Evolutionary conservation across 2,888 invertebrate species (phyloP), one percentile per base, ranked within the genome.

Genomic region (Tinea semifulvella): DNA sequence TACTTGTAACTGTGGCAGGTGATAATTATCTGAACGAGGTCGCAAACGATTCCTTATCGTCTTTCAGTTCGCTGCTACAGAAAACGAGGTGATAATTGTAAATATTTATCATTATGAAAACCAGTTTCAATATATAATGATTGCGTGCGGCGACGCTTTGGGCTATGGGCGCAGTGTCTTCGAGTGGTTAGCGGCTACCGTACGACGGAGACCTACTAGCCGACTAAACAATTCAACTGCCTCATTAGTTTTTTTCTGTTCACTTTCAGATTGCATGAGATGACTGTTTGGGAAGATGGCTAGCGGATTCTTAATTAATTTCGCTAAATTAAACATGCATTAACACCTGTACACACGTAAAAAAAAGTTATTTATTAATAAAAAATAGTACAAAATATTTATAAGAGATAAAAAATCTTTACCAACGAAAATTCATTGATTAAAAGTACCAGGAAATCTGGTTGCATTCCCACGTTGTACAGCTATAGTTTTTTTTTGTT

Each of bases 161-260:
- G 13, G 40, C 22, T 40, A 40, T 7, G 40, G n/a, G 6, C 13
- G 20, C 18, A 18, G 36, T 36, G 16, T 36, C 36, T 38, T 35
- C 43, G 44, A 51, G 48, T 45, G 36, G 43, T 47, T 50, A 47
- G 47, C 46, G 47, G 50, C 52, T 50, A 54, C 54, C 51, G 52
- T 50, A 55, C 50, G 49, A 45, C 47, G 47, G 17, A 35, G 49
- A 46, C 54, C 57, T 52, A 55, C 56, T 56, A 53, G 56, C 55
- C 53, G 47, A 56, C 53, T 53, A 51, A 52, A 50, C 8, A 18
- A 18, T 36, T 36, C 13, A 31, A 31, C 31, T 31, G 13, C 43
- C 43, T 50, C 46, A 51, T 49, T 50, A 48, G 47, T 53, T 47
- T 46, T 48, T 50, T 39, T 49, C 50, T 54, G 11, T 31, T 11